Evolutionary conservation across 2,113 vertebrate genomes (phyloP), one percentile per base, ranked within the genome.

Genomic region (Xiphophorus hellerii): DNA sequence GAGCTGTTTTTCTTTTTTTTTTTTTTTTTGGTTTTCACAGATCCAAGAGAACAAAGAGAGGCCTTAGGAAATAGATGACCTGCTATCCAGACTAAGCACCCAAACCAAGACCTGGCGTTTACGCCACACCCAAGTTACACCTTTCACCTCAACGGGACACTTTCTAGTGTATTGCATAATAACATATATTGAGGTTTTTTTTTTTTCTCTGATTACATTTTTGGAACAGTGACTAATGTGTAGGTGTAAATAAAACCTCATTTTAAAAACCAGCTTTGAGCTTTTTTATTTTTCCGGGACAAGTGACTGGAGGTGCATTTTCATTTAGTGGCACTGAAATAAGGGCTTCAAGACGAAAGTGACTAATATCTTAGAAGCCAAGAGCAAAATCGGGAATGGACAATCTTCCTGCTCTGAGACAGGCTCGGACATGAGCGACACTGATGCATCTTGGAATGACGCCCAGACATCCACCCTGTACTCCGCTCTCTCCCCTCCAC

Each of bases 21-120:
- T 7, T 33, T 37, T 12, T 11, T 1, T 35, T 35, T 35, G 12
- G 37, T 83, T 62, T 72, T 61, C 70, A 71, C 74, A 94, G 94
- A 70, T 87, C 93, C 30, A 94, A 94, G 77, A 89, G 93, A 74
- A 87, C 87, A 63, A 94, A 94, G 80, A 90, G 94, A 76, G 94
- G 91, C 71, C 76, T 94, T 33, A 93, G 94, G 89, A 94, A 94
- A 85, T 94, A 89, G 67, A 76, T 5, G 27, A 58, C 22, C 17
- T 11, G 27, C 64, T 0, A 0, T 22, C 11, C 35, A 2, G 30
- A 61, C 8, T 31, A 30, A 82, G 37, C 27, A 15, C 48, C 66
- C 51, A 69, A 48, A 70, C n/a, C 60, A 37, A 74, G 12, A 51
- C 72, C 42, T 1, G 35, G 42, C n/a, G 15, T 62, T 67, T 20